phyloP scores from a whole-genome alignment of 53 echinoderm and acorn worm genomes.

The Astropecten irregularis region DNA sequence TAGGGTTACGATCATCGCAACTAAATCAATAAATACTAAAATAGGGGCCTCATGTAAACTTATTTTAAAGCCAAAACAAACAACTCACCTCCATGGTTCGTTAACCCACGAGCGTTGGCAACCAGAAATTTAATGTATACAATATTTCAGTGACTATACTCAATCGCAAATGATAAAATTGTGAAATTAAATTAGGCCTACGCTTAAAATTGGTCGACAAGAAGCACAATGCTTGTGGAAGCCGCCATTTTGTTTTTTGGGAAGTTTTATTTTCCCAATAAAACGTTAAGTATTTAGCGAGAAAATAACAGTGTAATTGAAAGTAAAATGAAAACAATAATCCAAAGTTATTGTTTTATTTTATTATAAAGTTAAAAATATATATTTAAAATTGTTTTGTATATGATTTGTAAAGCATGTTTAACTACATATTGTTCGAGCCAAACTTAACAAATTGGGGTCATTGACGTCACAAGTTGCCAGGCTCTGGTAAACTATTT shows the following conservation, averaged over 20 bases:
- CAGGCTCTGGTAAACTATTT: slow-evolving; percentile 25
- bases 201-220: no score
- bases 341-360: background rate
- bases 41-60: no score
- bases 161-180: no score
- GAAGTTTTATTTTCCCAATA: background rate
- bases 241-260: slow-evolving; percentile 38
- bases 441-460: slow-evolving; percentile 18
- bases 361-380: background rate
- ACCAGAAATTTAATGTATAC: background rate
- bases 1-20: no score
- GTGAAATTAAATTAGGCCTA: no score
- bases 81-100: background rate
- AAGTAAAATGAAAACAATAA: no score
- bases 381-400: background rate
- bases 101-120: background rate
- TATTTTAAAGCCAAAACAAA: background rate
- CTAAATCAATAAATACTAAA: no score
- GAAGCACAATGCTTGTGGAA: background rate
- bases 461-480: slow-evolving; percentile 51
- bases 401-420: background rate
- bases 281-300: background rate
- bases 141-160: no score
- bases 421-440: slow-evolving; percentile 2
- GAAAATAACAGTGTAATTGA: background rate